Evolutionary conservation across 2,888 invertebrate genomes (phyloP).

Genomic region (Rotaria magnacalcarata): DNA sequence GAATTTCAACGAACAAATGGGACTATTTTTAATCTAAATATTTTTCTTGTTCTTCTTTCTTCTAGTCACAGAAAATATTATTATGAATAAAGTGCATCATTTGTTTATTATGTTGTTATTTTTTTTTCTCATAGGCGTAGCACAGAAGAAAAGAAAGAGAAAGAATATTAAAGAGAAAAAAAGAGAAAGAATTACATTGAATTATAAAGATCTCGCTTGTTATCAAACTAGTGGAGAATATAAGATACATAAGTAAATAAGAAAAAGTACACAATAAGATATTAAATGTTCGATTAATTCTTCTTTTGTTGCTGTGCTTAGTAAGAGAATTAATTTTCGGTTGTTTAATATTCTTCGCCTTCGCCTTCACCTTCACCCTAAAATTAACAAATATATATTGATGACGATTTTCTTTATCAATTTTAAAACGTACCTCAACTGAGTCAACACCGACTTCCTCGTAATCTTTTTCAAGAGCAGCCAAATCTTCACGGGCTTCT

Average conservation of each 20-base stretch:
- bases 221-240: background rate
- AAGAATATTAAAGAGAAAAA: background rate
- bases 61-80: background rate
- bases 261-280: conserved; percentile 20
- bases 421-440: conserved; percentile 41
- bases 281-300: background rate
- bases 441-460: conserved; percentile 59
- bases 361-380: conserved; percentile 34
- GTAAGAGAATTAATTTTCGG: background rate
- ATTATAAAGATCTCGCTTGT: background rate
- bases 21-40: background rate
- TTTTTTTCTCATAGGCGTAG: background rate
- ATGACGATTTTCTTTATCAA: too few relatives aligned
- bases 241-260: conserved; percentile 20
- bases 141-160: background rate
- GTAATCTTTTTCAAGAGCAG: conserved; percentile 53
- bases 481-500: conserved; percentile 49
- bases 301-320: background rate
- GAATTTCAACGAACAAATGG: background rate
- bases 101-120: conserved; percentile 6
- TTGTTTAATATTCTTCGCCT: conserved; percentile 29
- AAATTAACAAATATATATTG: background rate
- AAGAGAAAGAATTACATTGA: conserved; percentile 23
- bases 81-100: conserved; percentile 20
- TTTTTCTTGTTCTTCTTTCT: background rate